Conservation (phyloP, 2,888 invertebrate species). For the Rutpela maculata region DNA sequence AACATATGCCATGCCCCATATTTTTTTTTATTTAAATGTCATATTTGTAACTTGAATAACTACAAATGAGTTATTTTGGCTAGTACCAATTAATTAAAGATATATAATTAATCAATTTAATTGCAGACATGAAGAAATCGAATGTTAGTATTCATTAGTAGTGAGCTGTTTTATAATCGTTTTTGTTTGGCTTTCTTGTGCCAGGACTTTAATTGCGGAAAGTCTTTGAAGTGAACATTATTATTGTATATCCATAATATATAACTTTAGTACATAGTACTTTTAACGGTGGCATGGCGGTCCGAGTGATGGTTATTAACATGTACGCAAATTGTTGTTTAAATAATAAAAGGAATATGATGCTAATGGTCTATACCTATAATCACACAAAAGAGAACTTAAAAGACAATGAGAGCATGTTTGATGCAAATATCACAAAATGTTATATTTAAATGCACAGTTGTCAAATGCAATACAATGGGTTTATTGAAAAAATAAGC, state of each 20-base stretch:
- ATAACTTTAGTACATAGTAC: no score
- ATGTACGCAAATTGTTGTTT: no score
- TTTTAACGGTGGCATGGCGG: no score
- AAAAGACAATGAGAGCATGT: no score
- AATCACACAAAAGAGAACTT: no score
- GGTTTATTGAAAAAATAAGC: no score
- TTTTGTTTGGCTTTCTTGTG: slow-evolving; percentile 7
- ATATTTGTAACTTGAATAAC: neutral
- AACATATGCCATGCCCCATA: neutral
- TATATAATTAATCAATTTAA: slow-evolving; percentile 29
- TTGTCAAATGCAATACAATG: no score
- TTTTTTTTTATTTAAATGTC: neutral
- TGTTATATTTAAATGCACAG: no score
- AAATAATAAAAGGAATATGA: no score
- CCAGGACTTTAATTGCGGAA: neutral
- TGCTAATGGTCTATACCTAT: no score
- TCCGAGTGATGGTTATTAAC: no score
- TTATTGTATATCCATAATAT: neutral
- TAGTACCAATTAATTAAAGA: slow-evolving; percentile 21
- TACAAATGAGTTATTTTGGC: slow-evolving; percentile 19
- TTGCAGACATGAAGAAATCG: slow-evolving; percentile 18
- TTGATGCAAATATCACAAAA: no score
- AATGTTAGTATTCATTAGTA: neutral
- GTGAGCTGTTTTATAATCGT: slow-evolving; percentile 1
- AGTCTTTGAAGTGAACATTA: neutral